A percentile compares a stretch with the other conserved stretches of the same genome.
Conservation (phyloP, 2,888 invertebrate species). For the Tetanocera ferruginea region DNA sequence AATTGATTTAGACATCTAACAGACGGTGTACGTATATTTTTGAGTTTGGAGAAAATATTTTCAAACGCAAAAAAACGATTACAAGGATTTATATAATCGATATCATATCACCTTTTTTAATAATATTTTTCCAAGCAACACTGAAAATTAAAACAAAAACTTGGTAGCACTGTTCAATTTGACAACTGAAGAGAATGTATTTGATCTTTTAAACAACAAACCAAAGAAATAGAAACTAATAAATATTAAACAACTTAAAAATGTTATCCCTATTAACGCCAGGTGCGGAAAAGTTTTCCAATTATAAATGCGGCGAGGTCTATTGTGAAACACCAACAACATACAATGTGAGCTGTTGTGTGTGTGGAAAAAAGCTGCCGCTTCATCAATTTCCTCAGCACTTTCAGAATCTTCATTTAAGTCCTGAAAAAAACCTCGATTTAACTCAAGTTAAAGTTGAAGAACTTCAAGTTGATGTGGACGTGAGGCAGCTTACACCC, state of each 20-base stretch:
- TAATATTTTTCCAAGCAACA: no score
- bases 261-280: conserved; percentile 58
- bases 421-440: background rate
- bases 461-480: background rate
- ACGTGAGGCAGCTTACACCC: background rate
- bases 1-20: no score
- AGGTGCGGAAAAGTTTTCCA: conserved; percentile 45
- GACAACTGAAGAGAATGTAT: no score
- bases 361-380: conserved; percentile 55
- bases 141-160: no score
- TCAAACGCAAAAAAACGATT: no score
- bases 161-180: no score
- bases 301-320: conserved; percentile 62
- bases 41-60: no score
- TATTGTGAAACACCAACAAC: conserved; percentile 54
- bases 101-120: no score
- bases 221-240: no score
- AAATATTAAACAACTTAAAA: background rate
- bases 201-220: no score
- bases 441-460: background rate
- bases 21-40: no score
- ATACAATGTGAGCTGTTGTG: conserved; percentile 57
- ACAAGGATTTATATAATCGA: no score
- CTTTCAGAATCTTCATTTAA: conserved; percentile 51
- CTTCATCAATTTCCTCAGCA: conserved; percentile 56